Evolutionary conservation across 2,797 vertebrate species (phyloP).

Genomic region (Microctenopoma steveboyesi): DNA sequence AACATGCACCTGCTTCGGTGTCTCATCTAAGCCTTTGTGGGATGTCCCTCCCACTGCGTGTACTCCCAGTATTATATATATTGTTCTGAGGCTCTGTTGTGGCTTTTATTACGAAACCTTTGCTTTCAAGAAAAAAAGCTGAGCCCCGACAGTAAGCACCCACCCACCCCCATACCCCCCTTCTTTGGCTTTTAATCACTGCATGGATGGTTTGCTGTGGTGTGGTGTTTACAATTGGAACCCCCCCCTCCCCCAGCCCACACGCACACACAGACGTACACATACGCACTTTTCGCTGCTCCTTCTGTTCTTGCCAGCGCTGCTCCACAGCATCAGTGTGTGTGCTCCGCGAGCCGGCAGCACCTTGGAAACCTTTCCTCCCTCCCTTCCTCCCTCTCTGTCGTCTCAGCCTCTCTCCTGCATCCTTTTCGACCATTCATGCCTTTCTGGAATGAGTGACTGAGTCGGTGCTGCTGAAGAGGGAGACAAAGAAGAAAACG

Average conservation of each 20-base stretch:
- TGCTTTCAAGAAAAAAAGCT: slow-evolving; percentile 70
- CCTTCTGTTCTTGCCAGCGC: slow-evolving; percentile 55
- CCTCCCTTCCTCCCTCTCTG: slow-evolving; percentile 62
- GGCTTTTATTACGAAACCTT: slow-evolving; percentile 78
- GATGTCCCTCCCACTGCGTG: slow-evolving; percentile 40
- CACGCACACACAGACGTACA: slow-evolving; percentile 39
- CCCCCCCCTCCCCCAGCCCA: slow-evolving; percentile 58
- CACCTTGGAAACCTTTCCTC: slow-evolving; percentile 79
- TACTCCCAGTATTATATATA: slow-evolving; percentile 4
- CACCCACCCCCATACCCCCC: slow-evolving; percentile 55
- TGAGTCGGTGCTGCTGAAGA: slow-evolving; percentile 72
- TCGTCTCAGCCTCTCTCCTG: slow-evolving; percentile 66
- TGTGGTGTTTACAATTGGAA: slow-evolving; percentile 84
- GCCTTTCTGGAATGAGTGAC: slow-evolving; percentile 85
- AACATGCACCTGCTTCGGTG: slow-evolving; percentile 15
- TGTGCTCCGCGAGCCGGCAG: slow-evolving; percentile 82
- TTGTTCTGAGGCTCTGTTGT: slow-evolving; percentile 20
- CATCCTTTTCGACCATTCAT: slow-evolving; percentile 81
- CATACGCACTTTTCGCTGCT: slow-evolving; percentile 57
- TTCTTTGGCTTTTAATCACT: slow-evolving; percentile 77
- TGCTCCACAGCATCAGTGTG: slow-evolving; percentile 87
- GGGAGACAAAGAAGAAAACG: slow-evolving; percentile 74
- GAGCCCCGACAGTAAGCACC: slow-evolving; percentile 56
- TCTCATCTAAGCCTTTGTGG: slow-evolving; percentile 25
- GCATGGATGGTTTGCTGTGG: slow-evolving; percentile 89